Evolutionary conservation across 2,888 invertebrate genomes (phyloP), one percentile per base, ranked within the genome.

Genomic region (Tachina lurida): DNA sequence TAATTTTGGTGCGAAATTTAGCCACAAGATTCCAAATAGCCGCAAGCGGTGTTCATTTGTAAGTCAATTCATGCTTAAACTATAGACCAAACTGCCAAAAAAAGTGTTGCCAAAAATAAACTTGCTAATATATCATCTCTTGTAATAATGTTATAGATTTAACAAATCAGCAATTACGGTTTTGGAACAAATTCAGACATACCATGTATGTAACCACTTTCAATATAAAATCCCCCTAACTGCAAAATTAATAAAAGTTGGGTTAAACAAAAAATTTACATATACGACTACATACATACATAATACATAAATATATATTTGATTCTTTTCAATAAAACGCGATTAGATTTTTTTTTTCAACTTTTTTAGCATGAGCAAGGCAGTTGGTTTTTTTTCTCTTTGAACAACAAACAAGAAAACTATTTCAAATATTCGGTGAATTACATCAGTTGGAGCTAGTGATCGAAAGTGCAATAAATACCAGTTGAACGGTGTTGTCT

Each of bases 391-490:
- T 63, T 19, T 15, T 49, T 10, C 4, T 17, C 17, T 47, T 31
- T 45, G 45, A 84, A 84, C 68, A 86, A 67, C 65, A 73, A 86
- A 83, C 85, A 71, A 79, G 83, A 76, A 79, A 86, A 86, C 80
- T 65, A 86, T 86, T 86, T 83, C 62, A 86, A 86, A 86, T 86
- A 86, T 86, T 86, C 83, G 80, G 47, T 83, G 60, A 77, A 83
- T 77, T 77, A 73, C 83, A 83, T 77, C 77, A 83, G 83, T 80
- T 73, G 65, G 62, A 86, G 63, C 60, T 67, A 74, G 71, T 49
- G 71, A 79, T 83, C 79, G 83, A 79, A 77, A 76, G 73, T 76
- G 75, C 86, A 86, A 83, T 83, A 86, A 86, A 86, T 86, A 86
- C 85, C 85, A 86, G 85, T 83, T 86, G 82, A 52, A 22, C 19